Evolutionary conservation across 2,888 invertebrate species (phyloP), one percentile per base, ranked within the genome.

Genomic region (Hydrotaea cyrtoneurina): DNA sequence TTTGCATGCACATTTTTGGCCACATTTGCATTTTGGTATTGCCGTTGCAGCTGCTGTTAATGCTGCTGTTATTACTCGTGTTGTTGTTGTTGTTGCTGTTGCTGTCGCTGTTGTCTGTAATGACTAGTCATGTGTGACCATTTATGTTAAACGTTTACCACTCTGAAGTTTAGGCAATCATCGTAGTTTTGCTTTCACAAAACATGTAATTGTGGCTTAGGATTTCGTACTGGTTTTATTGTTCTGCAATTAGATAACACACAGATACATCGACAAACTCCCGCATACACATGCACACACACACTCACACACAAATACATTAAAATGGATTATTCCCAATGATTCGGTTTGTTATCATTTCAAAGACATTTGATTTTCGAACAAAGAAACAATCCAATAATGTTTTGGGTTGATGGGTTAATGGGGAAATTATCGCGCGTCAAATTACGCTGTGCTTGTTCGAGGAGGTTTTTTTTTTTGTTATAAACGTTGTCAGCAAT

Each of bases 41-140:
- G 66, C 11, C 43, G 46, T 69, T 64, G 26, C n/a, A 0, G 66
- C 15, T 64, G n/a, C 17, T 17, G 17, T 66, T 69, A 46, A 5
- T 66, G 43, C 43, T 66, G 43, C 10, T 66, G 21, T 21, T 31
- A 7, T 31, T 31, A 7, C 0, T 43, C 5, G 13, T 64, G 7
- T 19, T 17, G 39, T 43, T 13, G 13, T 19, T 66, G 19, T 66
- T 64, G 36, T 5, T 59, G 7, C 11, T 59, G 59, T 23, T 26
- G 19, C 10, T 21, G 13, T 43, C 17, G 66, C 21, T 69, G 23
- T 13, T 69, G 46, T 11, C 39, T 46, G 23, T 76, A 78, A 78
- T 75, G 82, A 59, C 73, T 69, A 77, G 50, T 76, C 79, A 80
- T 59, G 80, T 77, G 59, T 62, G 69, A 66, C 53, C 80, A 80